A percentile compares a stretch with the other conserved stretches of the same genome.
Conservation (phyloP, 2,113 vertebrate genomes). For the Zosterops hypoxanthus region DNA sequence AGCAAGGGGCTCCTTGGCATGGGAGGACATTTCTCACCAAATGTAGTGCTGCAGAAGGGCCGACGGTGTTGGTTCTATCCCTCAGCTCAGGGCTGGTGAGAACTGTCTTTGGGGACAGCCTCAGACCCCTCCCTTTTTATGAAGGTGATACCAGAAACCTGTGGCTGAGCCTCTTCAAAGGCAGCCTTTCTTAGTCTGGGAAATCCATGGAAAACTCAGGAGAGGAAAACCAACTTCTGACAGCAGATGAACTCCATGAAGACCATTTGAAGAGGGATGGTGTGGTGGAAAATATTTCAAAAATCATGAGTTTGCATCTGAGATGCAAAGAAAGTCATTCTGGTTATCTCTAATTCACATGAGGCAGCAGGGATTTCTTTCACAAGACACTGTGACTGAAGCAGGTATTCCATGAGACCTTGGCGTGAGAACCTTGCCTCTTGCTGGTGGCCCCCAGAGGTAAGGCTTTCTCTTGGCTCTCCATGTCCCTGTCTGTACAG, state of each 20-base stretch:
- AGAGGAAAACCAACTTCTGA: not conserved
- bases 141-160: not conserved
- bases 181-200: not conserved
- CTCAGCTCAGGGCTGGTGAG: not conserved
- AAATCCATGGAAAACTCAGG: not conserved
- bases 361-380: not conserved
- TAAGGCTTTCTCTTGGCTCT: not conserved
- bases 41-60: not conserved
- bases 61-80: accelerated
- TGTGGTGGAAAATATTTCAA: not conserved
- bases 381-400: not conserved
- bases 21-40: not conserved
- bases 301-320: not conserved
- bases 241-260: not conserved
- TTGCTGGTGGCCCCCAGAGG: not conserved
- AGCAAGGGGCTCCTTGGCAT: not conserved
- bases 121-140: not conserved
- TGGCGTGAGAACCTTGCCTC: not conserved
- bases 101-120: not conserved
- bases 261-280: not conserved
- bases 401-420: not conserved
- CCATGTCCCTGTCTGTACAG: not conserved
- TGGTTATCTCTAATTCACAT: not conserved
- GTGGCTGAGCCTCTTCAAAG: not conserved
- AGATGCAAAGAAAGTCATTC: not conserved